A percentile compares a stretch with the other conserved stretches of the same genome.
phyloP scores from a whole-genome alignment of 1,140 invertebrate genomes.

The Oedothorax gibbosus region DNA sequence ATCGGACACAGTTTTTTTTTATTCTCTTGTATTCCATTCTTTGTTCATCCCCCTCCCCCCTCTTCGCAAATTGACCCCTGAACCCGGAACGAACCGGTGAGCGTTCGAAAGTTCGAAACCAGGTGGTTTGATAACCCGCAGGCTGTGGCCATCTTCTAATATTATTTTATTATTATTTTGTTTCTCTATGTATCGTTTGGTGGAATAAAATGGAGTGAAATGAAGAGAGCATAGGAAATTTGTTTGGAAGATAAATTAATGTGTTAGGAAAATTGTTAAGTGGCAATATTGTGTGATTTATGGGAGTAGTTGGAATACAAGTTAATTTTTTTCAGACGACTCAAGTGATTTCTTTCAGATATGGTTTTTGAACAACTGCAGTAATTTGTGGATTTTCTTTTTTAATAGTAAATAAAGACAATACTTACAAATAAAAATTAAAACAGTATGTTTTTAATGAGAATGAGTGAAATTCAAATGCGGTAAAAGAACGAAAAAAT shows the following conservation, averaged over 20 bases:
- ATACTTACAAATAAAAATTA: no score
- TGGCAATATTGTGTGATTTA: no score
- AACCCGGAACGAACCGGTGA: slow-evolving; percentile 38
- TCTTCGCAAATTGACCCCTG: slow-evolving; percentile 25
- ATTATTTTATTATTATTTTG: neutral
- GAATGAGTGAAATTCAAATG: no score
- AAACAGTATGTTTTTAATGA: no score
- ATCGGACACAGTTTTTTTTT: neutral
- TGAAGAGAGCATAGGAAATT: slow-evolving; percentile 17
- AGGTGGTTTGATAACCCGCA: slow-evolving; percentile 40
- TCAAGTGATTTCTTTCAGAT: no score
- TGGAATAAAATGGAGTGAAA: slow-evolving; percentile 31
- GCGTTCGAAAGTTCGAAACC: slow-evolving; percentile 34
- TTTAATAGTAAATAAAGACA: neutral
- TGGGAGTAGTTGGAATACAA: neutral
- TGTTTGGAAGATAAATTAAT: no score
- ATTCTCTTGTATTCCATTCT: no score
- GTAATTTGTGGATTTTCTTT: neutral
- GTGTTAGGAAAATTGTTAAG: no score
- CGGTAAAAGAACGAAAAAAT: no score
- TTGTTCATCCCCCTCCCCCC: slow-evolving; percentile 17
- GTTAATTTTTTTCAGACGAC: neutral
- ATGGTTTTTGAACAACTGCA: no score
- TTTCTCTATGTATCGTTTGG: neutral
- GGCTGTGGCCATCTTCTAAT: slow-evolving; percentile 4